Conservation (phyloP, 1,140 invertebrate genomes). For the Oncopeltus fasciatus region DNA sequence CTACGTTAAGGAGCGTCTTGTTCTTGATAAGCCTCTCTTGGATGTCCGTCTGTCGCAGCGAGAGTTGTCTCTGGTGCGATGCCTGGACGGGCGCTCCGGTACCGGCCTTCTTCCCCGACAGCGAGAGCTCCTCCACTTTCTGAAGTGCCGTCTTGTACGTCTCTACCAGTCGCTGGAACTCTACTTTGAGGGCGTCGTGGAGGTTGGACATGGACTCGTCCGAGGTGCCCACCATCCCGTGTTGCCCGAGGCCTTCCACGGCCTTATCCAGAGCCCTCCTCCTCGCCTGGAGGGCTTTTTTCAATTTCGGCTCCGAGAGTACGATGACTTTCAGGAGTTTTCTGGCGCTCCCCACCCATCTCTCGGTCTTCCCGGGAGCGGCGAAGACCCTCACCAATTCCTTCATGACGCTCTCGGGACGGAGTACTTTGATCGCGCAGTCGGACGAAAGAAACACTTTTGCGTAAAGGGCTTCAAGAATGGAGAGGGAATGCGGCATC, state of each 20-base stretch:
- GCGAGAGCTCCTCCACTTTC: conserved; percentile 67
- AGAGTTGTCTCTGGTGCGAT: conserved; percentile 76
- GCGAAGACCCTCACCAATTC: conserved; percentile 66
- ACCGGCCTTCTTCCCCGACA: conserved; percentile 33
- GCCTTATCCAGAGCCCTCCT: conserved; percentile 63
- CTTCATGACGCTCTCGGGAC: conserved; percentile 62
- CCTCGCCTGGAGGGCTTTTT: conserved; percentile 42
- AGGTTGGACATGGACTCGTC: conserved; percentile 41
- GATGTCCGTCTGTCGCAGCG: conserved; percentile 61
- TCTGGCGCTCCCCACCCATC: conserved; percentile 35
- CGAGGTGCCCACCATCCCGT: conserved; percentile 58
- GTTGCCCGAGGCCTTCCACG: conserved; percentile 71
- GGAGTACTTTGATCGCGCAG: conserved; percentile 33
- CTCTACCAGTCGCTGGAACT: conserved; percentile 67
- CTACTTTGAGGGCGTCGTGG: conserved; percentile 38
- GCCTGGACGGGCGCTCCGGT: conserved; percentile 70
- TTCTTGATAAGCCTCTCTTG: conserved; percentile 84
- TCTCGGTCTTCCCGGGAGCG: conserved; percentile 31
- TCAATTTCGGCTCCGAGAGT: conserved; percentile 38
- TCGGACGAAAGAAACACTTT: conserved; percentile 41
- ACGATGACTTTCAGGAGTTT: conserved; percentile 37
- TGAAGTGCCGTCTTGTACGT: conserved; percentile 76
- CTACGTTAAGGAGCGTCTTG: conserved; percentile 69
- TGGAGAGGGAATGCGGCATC: conserved; percentile 67
- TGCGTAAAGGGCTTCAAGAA: conserved; percentile 72